Evolutionary conservation across 2,888 invertebrate genomes (phyloP).

Genomic region (Sphaerophoria rueppellii): DNA sequence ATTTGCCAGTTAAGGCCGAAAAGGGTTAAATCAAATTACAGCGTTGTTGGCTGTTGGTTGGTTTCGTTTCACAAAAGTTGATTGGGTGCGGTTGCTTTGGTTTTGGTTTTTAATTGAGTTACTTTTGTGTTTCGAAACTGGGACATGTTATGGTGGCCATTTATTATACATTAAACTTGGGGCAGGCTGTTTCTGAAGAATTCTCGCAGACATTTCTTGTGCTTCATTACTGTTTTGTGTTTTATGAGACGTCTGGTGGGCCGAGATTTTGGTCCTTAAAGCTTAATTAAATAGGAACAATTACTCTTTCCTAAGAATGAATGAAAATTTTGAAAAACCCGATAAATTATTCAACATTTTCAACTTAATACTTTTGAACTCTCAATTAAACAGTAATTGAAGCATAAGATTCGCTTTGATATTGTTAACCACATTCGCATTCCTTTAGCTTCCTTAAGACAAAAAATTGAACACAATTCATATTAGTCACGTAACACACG

Average conservation of each 20-base stretch:
- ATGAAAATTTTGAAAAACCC: background rate
- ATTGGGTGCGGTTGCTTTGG: constrained; percentile 14
- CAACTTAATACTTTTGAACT: background rate
- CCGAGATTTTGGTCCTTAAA: background rate
- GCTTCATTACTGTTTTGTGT: constrained; percentile 1
- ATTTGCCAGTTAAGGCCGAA: constrained; percentile 40
- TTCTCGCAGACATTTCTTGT: background rate
- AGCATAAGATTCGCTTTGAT: constrained; percentile 14
- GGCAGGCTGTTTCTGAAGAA: background rate
- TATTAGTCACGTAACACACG: constrained; percentile 21
- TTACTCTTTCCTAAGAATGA: background rate
- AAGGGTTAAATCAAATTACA: constrained; percentile 54
- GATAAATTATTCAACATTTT: constrained; percentile 6
- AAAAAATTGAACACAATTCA: constrained; percentile 24
- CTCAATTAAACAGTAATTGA: constrained; percentile 2
- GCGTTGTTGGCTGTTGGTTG: constrained; percentile 1
- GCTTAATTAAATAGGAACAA: constrained; percentile 12
- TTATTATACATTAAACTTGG: background rate
- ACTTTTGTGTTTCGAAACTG: constrained; percentile 4
- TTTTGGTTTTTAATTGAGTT: constrained; percentile 59
- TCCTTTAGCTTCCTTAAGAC: constrained; percentile 1
- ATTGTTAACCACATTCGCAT: constrained; percentile 40
- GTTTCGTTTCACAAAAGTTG: constrained; percentile 15
- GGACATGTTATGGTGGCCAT: constrained; percentile 14
- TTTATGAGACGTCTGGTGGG: background rate